Percentiles rank a stretch among this genome's conserved stretches.
Conservation (phyloP, 1,140 invertebrate genomes). For the Magallana gigas region DNA sequence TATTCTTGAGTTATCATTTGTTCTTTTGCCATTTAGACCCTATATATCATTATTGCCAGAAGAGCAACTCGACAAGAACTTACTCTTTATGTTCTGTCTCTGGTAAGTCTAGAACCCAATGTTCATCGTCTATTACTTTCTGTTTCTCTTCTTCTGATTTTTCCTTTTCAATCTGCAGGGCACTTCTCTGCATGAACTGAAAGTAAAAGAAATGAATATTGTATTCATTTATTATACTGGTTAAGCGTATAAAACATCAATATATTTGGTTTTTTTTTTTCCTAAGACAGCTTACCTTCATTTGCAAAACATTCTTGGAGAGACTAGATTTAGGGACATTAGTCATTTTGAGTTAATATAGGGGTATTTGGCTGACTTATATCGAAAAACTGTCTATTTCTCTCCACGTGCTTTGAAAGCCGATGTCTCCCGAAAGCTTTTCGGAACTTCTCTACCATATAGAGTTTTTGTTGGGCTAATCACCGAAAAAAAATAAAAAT, state of each 20-base stretch:
- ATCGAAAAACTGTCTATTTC: not conserved
- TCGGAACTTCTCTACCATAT: not conserved
- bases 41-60: too few species aligned
- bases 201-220: slow-evolving; percentile 25
- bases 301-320: slow-evolving; percentile 72
- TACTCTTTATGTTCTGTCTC: slow-evolving; percentile 82
- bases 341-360: not conserved
- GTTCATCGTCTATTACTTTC: slow-evolving; percentile 84
- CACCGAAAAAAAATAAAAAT: not conserved
- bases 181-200: slow-evolving; percentile 93
- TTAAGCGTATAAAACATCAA: too few species aligned
- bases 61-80: slow-evolving; percentile 60
- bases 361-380: not conserved
- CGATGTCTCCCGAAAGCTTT: not conserved
- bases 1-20: too few species aligned
- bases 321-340: slow-evolving; percentile 52
- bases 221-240: too few species aligned
- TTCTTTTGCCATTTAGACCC: too few species aligned
- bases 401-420: not conserved
- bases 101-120: slow-evolving; percentile 79
- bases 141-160: slow-evolving; percentile 86
- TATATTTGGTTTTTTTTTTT: too few species aligned
- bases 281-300: slow-evolving; percentile 62
- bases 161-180: slow-evolving; percentile 89
- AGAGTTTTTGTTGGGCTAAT: not conserved